Evolutionary conservation across 2,797 vertebrate species (phyloP), one percentile per base, ranked within the genome.

Genomic region (Danio tinwini): DNA sequence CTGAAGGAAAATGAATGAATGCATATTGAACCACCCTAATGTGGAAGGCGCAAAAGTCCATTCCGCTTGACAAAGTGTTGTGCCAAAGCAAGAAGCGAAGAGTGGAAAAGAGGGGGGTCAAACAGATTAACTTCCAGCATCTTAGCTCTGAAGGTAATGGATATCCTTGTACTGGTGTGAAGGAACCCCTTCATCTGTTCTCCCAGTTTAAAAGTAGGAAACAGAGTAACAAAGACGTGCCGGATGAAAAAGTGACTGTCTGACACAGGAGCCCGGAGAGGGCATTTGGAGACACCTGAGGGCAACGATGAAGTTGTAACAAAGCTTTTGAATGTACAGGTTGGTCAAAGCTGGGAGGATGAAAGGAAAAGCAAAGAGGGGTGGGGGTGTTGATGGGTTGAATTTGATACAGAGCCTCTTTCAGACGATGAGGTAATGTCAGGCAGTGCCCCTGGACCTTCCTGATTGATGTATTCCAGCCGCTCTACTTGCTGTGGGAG

Each of bases 111-210:
- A 65, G 75, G 82, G 82, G 86, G 89, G 91, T 93, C 92, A 93
- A 89, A 92, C 85, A 90, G 91, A 93, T 93, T 93, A 91, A 92
- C 87, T 91, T 89, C 89, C 87, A 88, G 89, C 81, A 89, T 89
- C 89, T 87, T 83, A 88, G 87, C 75, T 87, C 91, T 89, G 89
- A 90, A 91, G 87, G 93, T 94, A 93, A 94, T 92, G 88, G 92
- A 94, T 93, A 93, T 81, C 88, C 90, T 91, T 92, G 88, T 89
- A 86, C 88, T 86, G 86, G 87, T 90, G 86, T 88, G 90, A 92
- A 90, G 86, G 80, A 90, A 90, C 90, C 85, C 88, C 85, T 86
- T 83, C 88, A 85, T 90, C 92, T 92, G 88, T 89, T 83, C 89
- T 90, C 78, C 83, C 85, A 77, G 74, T 12, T 82, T 87, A 87